Conservation (phyloP, 2,888 invertebrate species). For the Habroteleia sp. region DNA sequence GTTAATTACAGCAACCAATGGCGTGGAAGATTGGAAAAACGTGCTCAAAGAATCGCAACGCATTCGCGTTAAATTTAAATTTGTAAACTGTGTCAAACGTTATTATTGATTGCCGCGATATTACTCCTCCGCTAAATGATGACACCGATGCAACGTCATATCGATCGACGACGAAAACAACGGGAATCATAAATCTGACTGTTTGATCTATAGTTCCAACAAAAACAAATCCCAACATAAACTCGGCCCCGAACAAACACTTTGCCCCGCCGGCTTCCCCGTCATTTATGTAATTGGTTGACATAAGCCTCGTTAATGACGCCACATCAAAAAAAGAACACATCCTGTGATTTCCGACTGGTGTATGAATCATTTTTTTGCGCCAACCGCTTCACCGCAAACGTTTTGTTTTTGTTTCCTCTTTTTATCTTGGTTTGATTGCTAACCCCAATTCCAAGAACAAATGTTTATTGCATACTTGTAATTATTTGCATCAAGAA, state of each 20-base stretch:
- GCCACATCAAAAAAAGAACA: conserved; percentile 20
- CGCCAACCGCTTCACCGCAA: too few species aligned
- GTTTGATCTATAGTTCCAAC: conserved; percentile 46
- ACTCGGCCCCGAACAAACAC: conserved; percentile 38
- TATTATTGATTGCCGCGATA: conserved; percentile 12
- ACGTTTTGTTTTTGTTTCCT: not conserved
- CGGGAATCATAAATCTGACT: conserved; percentile 28
- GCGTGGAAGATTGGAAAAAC: conserved; percentile 17
- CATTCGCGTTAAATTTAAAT: conserved; percentile 12
- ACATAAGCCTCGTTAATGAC: conserved; percentile 53
- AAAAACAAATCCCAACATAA: conserved; percentile 48
- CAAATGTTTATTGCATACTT: too few species aligned
- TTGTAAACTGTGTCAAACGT: conserved; percentile 26
- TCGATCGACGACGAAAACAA: conserved; percentile 1
- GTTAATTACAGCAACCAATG: conserved; percentile 26
- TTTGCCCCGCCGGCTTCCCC: conserved; percentile 11
- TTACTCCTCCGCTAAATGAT: conserved; percentile 1
- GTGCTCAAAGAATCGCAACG: conserved; percentile 1
- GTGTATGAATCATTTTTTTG: conserved; percentile 8
- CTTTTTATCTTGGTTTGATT: too few species aligned
- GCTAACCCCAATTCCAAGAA: too few species aligned
- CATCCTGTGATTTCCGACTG: conserved; percentile 10
- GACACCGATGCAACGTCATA: conserved; percentile 19
- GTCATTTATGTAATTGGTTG: conserved; percentile 46
- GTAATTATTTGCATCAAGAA: too few species aligned